Conservation (phyloP, 2,888 invertebrate species). For the Drosophila helvetica region DNA sequence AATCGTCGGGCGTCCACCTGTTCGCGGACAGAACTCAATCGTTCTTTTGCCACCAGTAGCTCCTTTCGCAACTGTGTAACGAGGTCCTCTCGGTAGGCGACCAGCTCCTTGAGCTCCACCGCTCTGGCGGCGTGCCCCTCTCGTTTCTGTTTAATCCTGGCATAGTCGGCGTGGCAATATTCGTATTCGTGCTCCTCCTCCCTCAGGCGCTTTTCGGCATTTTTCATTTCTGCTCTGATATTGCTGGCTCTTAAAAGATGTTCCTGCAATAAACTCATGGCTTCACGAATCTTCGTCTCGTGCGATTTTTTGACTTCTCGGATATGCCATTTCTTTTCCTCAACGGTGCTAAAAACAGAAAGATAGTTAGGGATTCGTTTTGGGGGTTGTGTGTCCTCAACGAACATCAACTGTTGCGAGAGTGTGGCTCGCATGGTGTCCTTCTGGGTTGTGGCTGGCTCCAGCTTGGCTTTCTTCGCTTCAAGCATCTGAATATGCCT, state of each 20-base stretch:
- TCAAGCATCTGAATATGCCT: constrained; percentile 52
- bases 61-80: constrained; percentile 76
- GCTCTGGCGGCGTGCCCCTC: constrained; percentile 51
- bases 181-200: constrained; percentile 54
- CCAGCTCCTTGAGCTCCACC: constrained; percentile 46
- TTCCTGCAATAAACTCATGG: constrained; percentile 46
- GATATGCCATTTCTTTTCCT: constrained; percentile 23
- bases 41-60: constrained; percentile 38
- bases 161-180: constrained; percentile 62
- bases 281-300: constrained; percentile 35
- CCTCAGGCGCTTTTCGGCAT: constrained; percentile 47
- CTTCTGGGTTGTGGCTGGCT: constrained; percentile 82
- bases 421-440: constrained; percentile 59
- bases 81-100: constrained; percentile 84
- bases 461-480: constrained; percentile 59
- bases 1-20: constrained; percentile 30
- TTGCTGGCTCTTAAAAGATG: constrained; percentile 10
- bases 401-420: constrained; percentile 62
- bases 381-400: neutral
- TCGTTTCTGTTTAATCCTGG: constrained; percentile 44
- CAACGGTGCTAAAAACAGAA: constrained; percentile 20
- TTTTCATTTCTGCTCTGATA: constrained; percentile 39
- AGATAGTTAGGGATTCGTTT: neutral
- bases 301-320: constrained; percentile 39
- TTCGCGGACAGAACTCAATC: constrained; percentile 32